Evolutionary conservation across 2,888 invertebrate genomes (phyloP).

Genomic region (Eupeodes latifasciatus): DNA sequence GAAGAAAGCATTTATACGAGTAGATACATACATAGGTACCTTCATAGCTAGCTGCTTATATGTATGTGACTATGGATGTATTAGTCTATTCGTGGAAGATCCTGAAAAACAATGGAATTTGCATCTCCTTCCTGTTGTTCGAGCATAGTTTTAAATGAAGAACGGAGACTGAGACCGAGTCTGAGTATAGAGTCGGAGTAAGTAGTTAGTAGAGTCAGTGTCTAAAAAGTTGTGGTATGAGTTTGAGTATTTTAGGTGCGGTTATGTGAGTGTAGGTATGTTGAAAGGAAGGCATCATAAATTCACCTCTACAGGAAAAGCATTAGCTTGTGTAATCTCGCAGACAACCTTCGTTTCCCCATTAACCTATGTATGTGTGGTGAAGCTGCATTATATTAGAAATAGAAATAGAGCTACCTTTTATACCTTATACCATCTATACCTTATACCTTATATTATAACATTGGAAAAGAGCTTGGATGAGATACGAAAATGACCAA

Average conservation of each 20-base stretch:
- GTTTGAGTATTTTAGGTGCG: constrained; percentile 18
- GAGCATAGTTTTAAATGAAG: constrained; percentile 32
- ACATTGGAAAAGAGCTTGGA: constrained; percentile 10
- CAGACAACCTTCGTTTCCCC: constrained; percentile 55
- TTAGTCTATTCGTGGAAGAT: neutral
- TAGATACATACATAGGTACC: neutral
- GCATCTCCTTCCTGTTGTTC: constrained; percentile 65
- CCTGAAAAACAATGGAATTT: constrained; percentile 66
- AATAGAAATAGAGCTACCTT: neutral
- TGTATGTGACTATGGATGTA: too few species aligned
- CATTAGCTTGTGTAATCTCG: constrained; percentile 49
- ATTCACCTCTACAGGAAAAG: constrained; percentile 58
- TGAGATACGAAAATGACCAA: constrained; percentile 63
- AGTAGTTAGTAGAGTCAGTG: too few species aligned
- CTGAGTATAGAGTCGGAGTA: neutral
- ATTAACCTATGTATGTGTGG: constrained; percentile 47
- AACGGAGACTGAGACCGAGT: constrained; percentile 27
- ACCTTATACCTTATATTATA: neutral
- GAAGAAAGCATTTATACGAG: constrained; percentile 49
- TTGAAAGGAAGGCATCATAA: constrained; percentile 50
- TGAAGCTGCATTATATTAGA: constrained; percentile 13
- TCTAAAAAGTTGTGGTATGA: neutral
- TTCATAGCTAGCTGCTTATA: too few species aligned
- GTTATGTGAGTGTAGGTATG: neutral
- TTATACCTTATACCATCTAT: neutral